Evolutionary conservation across 2,888 invertebrate species (phyloP), one percentile per base, ranked within the genome.

Genomic region (Hydroisotoma schaefferi): DNA sequence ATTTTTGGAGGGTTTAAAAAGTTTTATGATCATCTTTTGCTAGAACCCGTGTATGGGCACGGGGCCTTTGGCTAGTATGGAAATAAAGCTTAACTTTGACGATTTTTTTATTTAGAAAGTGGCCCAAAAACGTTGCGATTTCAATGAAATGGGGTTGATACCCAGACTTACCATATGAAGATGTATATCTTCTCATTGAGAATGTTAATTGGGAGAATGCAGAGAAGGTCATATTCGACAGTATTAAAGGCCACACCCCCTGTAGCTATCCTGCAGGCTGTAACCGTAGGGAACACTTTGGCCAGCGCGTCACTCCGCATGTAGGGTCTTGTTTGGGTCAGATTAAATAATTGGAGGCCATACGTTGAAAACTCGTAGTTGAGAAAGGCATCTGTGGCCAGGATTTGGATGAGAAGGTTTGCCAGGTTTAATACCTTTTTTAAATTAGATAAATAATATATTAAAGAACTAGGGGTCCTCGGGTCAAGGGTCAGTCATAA

Each of bases 281-380:
- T 61, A 2, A 69, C 64, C 0, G 59, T 69, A 1, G 66, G 66
- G 43, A 69, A 69, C 5, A 64, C 64, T 15, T 61, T 29, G 10
- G 64, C 59, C 10, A 69, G 37, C 27, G 53, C 55, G 33, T 69
- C 68, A 47, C 48, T 37, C 10, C 68, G 33, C 15, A 60, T 46
- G 55, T 66, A 66, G 2, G 68, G 68, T 23, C 56, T 58, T 10
- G 57, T 62, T 27, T 66, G 63, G 15, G 59, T 52, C 10, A 64
- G 40, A 1, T 27, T 18, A 27, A 69, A 64, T 1, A 69, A 33
- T 10, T 60, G 28, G 2, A 66, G 37, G 1, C 68, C 68, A 28
- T 66, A 66, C 1, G 40, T 27, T 18, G 60, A 57, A 29, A 69
- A 69, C 23, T 59, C 55, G 29, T 54, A 22, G 46, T 63, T 56